Evolutionary conservation across 2,888 invertebrate species (phyloP), one percentile per base, ranked within the genome.

Genomic region (Rhogogaster chlorosoma): DNA sequence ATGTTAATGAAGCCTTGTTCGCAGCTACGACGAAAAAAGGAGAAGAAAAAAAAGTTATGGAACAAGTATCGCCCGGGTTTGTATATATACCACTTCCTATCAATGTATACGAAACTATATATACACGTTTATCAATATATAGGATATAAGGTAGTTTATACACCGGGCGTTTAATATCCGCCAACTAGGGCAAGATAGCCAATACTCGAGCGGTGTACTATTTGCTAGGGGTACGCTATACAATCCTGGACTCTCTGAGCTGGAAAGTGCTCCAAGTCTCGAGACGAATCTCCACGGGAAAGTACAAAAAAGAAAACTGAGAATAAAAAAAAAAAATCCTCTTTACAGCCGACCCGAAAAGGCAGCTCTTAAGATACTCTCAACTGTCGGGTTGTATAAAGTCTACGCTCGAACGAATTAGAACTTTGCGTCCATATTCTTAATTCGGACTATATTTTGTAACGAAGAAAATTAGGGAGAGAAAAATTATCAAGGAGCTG

Each of bases 1-100:
- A 93, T 92, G 93, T 91, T 93, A 92, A 93, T 92, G 67, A 83
- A 83, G 83, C n/a, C 45, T 42, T 45, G 26, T 61, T 61, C 61
- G 57, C n/a, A n/a, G 36, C 18, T n/a, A n/a, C n/a, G 38, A 38
- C 6, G n/a, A n/a, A 36, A 71, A 71, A 71, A 71, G 7, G n/a
- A 71, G 12, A 38, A 36, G 38, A 36, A 29, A 61, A 77, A 15
- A 80, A 38, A n/a, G 5, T 61, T 22, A 38, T 0, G 36, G 15
- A 61, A 61, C 36, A 10, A 32, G 32, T 36, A 38, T 29, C 29
- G n/a, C n/a, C 3, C 26, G 22, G 45, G 42, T 73, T 22, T 70
- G n/a, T 9, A 38, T 9, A 38, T 42, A 29, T n/a, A n/a, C 29
- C 42, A 10, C 2, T 9, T 26, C 3, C 22, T 26, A 38, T 42